Evolutionary conservation across 1,140 invertebrate genomes (phyloP).

Genomic region (Harpegnathos saltator): DNA sequence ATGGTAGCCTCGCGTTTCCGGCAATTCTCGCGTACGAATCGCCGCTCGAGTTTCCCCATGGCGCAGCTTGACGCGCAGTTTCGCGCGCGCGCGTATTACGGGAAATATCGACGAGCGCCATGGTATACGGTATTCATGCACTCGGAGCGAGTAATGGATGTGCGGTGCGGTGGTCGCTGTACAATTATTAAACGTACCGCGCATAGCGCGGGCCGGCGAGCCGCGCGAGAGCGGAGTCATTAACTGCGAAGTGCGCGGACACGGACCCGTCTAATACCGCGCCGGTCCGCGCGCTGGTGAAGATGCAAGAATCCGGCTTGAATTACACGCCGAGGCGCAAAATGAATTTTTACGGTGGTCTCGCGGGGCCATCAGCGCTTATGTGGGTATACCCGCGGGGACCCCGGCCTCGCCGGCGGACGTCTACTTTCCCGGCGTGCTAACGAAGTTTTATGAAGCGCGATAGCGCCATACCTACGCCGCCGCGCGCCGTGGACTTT

Average conservation of each 20-base stretch:
- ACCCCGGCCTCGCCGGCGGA: constrained; percentile 37
- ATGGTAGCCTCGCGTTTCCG: no score
- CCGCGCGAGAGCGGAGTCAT: constrained; percentile 12
- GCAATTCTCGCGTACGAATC: no score
- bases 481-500: constrained; percentile 82
- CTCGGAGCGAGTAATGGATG: constrained; percentile 44
- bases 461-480: constrained; percentile 81
- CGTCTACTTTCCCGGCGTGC: constrained; percentile 79
- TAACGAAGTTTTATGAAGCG: constrained; percentile 86
- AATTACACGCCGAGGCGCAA: constrained; percentile 69
- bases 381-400: constrained; percentile 43
- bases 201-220: constrained; percentile 48
- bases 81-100: background rate
- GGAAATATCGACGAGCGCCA: constrained; percentile 3
- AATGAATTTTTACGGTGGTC: constrained; percentile 78
- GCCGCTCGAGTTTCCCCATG: no score
- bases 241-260: constrained; percentile 58
- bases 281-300: constrained; percentile 48
- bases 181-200: constrained; percentile 58
- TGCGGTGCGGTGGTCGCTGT: constrained; percentile 29
- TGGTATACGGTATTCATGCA: constrained; percentile 28
- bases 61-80: background rate
- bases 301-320: constrained; percentile 71
- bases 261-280: constrained; percentile 69
- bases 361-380: constrained; percentile 68